Evolutionary conservation across 2,113 vertebrate genomes (phyloP), one percentile per base, ranked within the genome.

Genomic region (Channa argus): DNA sequence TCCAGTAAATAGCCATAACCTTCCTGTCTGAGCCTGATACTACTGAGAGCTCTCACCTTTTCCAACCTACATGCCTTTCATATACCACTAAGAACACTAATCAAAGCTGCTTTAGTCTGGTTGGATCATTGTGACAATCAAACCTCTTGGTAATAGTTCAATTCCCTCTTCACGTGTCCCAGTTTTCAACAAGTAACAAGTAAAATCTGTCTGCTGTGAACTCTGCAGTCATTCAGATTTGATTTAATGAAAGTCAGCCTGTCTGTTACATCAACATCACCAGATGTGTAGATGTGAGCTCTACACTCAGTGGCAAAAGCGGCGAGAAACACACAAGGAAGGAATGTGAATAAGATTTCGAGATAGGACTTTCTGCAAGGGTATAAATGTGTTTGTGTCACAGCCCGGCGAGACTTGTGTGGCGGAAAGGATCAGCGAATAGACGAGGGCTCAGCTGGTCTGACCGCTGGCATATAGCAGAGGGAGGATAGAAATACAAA

Each of bases 361-460:
- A 58, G 63, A 77, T 62, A 44, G 0, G 55, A 70, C 76, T 69
- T 64, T 10, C 71, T 79, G 63, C 2, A 15, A 49, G 61, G 46
- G 63, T 24, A 24, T 24, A 63, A 58, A 15, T 15, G 13, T 33
- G 56, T 74, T 63, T 79, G 66, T 15, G 38, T 58, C 11, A 11
- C 58, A 51, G 71, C 56, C 67, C 52, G 4, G 9, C n/a, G 5
- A 79, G 71, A 63, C 39, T 41, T 11, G 43, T 55, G 64, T 13
- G 51, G 61, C 9, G 24, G 44, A 3, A 13, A 68, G 71, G 71
- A 79, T 79, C 53, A 75, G 54, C 2, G 0, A 44, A 72, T 46
- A 61, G 84, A 69, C 39, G 10, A 63, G 66, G 62, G 60, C 72
- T 86, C 77, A 80, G 76, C 80, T 70, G 72, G 63, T 83, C 63